These are phyloP conservation scores for Tanaodytes sp. DNA, from an alignment of 2,888 invertebrate genomes.

Conservation along the genomic window DNA sequence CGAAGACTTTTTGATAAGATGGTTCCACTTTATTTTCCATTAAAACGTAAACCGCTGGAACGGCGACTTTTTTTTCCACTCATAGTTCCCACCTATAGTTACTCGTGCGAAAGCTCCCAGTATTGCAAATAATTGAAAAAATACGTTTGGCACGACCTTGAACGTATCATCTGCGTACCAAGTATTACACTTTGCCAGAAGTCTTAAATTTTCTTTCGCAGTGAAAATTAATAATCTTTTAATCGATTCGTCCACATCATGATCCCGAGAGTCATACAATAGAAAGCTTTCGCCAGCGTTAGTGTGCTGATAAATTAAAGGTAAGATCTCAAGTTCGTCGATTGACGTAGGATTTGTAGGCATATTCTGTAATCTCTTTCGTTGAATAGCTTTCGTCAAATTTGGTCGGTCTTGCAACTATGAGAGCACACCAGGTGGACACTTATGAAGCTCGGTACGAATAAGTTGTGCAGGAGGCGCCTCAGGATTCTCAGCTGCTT, in stretches of 20 bases:
- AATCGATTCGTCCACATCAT: neutral
- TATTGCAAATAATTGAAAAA: no score
- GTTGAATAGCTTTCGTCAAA: constrained; percentile 9
- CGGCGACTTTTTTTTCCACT: no score
- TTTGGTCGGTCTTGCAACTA: no score
- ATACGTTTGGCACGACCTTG: neutral
- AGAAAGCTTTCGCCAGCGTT: constrained; percentile 2
- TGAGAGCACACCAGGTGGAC: no score
- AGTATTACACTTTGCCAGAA: no score
- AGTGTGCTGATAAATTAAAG: neutral
- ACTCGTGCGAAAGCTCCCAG: no score
- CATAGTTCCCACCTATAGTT: no score
- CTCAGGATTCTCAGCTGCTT: neutral
- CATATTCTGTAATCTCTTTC: constrained; percentile 1
- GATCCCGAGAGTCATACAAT: constrained; percentile 8
- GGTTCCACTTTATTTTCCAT: no score
- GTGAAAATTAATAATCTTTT: no score
- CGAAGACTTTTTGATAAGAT: no score
- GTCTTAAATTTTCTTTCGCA: no score
- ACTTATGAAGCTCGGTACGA: neutral
- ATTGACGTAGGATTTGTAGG: constrained; percentile 5
- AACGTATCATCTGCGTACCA: neutral
- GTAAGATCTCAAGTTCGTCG: constrained; percentile 1
- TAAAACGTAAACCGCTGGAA: no score
- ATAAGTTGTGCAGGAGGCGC: neutral